Conservation (phyloP, 2,888 invertebrate species). For the Bedellia somnulentella region DNA sequence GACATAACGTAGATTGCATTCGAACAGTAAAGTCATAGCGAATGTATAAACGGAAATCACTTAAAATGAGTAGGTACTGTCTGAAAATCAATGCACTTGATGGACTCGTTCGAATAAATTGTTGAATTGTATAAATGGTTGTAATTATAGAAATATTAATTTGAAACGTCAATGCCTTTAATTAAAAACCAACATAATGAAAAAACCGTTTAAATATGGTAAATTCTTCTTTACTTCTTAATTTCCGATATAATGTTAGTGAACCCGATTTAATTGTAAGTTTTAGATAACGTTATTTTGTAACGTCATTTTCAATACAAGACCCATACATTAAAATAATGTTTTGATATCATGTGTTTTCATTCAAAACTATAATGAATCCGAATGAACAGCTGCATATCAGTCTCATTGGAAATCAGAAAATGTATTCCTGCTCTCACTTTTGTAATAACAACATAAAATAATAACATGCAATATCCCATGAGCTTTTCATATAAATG, state of each 20-base stretch:
- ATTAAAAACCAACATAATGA: too few species aligned
- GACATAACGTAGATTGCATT: constrained; percentile 35
- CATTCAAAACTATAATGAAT: background rate
- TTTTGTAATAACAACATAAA: background rate
- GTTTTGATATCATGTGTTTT: constrained; percentile 3
- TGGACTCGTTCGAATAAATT: too few species aligned
- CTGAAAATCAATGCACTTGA: too few species aligned
- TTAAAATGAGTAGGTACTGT: too few species aligned
- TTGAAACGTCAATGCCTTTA: too few species aligned
- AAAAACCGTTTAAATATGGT: too few species aligned
- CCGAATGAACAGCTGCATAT: background rate
- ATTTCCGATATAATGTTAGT: too few species aligned
- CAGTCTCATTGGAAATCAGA: background rate
- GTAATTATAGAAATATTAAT: too few species aligned
- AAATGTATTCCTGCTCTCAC: background rate
- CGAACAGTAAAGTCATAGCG: constrained; percentile 26
- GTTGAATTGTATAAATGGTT: too few species aligned
- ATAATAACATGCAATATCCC: constrained; percentile 1
- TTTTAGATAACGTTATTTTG: constrained; percentile 19
- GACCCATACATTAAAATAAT: constrained; percentile 1
- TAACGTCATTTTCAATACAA: constrained; percentile 1
- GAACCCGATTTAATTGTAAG: constrained; percentile 24
- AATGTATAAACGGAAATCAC: constrained; percentile 34
- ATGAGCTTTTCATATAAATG: constrained; percentile 1
- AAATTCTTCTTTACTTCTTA: too few species aligned